Evolutionary conservation across 2,113 vertebrate genomes (phyloP).

Genomic region (Cyanoliseus patagonus): DNA sequence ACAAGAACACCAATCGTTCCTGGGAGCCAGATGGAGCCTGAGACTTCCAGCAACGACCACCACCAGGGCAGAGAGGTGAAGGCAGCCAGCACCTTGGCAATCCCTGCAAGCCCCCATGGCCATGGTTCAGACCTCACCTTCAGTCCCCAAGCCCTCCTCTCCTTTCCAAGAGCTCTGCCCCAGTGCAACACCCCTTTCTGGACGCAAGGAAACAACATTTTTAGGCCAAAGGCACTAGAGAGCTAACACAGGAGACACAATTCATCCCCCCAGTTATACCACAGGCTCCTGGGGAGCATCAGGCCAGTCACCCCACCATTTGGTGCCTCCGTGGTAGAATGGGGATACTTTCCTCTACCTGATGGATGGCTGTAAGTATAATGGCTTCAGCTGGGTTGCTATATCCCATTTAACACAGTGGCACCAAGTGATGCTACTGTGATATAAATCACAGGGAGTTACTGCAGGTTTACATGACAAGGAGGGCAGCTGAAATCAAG

Average conservation of each 20-base stretch:
- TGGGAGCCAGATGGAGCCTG: not conserved
- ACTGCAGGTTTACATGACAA: not conserved
- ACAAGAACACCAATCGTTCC: not conserved
- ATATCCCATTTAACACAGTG: not conserved
- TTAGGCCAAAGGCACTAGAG: not conserved
- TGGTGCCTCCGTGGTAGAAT: rapidly evolving
- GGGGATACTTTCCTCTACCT: not conserved
- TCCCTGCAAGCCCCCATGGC: not conserved
- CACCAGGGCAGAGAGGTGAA: not conserved
- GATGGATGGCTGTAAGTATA: not conserved
- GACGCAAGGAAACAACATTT: not conserved
- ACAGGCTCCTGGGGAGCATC: not conserved
- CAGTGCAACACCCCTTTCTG: not conserved
- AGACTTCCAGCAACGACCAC: not conserved
- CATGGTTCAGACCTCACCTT: not conserved
- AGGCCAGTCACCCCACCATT: not conserved
- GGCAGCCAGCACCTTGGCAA: not conserved
- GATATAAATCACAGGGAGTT: not conserved
- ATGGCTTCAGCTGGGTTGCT: not conserved
- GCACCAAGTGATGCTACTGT: not conserved
- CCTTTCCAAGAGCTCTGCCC: not conserved
- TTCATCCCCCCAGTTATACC: not conserved
- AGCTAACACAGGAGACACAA: not conserved
- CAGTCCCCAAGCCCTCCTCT: not conserved
- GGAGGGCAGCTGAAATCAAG: not conserved